phyloP scores from a whole-genome alignment of 2,113 vertebrate genomes.

The Caretta caretta region DNA sequence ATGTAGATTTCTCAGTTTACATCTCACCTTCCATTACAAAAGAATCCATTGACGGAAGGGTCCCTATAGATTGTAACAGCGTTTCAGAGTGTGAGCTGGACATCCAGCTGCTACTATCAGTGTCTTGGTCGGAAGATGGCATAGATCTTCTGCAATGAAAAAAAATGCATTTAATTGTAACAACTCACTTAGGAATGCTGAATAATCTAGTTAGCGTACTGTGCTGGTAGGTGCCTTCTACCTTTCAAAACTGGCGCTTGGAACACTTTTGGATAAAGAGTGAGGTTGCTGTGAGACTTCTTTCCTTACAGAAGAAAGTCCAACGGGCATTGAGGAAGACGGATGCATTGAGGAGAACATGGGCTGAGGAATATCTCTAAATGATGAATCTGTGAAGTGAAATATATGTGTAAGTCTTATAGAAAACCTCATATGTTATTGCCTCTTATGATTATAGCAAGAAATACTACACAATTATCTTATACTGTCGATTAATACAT shows the following conservation, averaged over 20 bases:
- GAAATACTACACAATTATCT: neutral
- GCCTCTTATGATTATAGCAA: neutral
- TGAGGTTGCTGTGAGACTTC: slow-evolving; percentile 70
- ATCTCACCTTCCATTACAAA: slow-evolving; percentile 88
- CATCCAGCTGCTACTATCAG: slow-evolving; percentile 75
- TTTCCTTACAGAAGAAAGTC: slow-evolving; percentile 77
- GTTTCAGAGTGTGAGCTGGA: slow-evolving; percentile 87
- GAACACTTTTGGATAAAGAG: slow-evolving; percentile 82
- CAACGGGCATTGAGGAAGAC: slow-evolving; percentile 81
- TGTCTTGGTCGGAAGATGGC: slow-evolving; percentile 81
- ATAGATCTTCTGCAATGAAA: slow-evolving; percentile 55
- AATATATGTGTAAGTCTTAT: neutral
- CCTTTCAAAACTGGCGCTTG: slow-evolving; percentile 83
- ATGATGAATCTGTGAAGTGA: slow-evolving; percentile 84
- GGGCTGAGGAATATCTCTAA: slow-evolving; percentile 81
- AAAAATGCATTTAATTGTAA: neutral
- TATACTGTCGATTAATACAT: neutral
- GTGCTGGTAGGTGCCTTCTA: slow-evolving; percentile 29
- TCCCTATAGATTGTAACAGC: slow-evolving; percentile 80
- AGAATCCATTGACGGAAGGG: slow-evolving; percentile 85
- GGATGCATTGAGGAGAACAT: slow-evolving; percentile 50
- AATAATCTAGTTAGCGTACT: neutral
- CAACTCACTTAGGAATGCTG: neutral
- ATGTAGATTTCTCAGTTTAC: neutral
- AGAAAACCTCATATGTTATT: neutral